These are phyloP conservation scores for Drosophila bipectinata DNA, from an alignment of 1,140 invertebrate species.

Conservation along the genomic window DNA sequence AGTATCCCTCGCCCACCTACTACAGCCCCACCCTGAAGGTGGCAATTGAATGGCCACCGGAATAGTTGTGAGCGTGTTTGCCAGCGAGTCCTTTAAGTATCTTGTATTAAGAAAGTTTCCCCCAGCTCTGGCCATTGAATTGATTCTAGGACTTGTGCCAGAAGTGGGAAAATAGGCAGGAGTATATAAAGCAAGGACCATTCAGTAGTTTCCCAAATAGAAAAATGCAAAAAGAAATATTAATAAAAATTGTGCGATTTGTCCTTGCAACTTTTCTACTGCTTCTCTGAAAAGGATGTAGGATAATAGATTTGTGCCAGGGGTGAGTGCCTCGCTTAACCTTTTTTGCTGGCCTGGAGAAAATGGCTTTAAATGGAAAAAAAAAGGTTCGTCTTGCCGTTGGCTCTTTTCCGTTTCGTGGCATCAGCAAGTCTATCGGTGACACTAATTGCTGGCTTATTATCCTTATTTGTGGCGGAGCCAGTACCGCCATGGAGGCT, in stretches of 20 bases:
- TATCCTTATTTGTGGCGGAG: conserved; percentile 45
- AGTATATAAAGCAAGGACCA: conserved; percentile 34
- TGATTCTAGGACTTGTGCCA: conserved; percentile 38
- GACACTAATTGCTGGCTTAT: conserved; percentile 79
- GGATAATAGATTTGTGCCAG: conserved; percentile 45
- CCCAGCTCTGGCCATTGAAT: conserved; percentile 61
- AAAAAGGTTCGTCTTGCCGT: conserved; percentile 15
- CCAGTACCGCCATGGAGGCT: conserved; percentile 2
- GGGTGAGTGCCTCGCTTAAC: conserved; percentile 33
- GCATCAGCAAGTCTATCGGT: conserved; percentile 60
- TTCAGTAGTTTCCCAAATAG: conserved; percentile 76
- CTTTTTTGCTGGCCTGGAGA: conserved; percentile 9
- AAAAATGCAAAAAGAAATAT: conserved; percentile 76
- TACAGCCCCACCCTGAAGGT: conserved; percentile 38
- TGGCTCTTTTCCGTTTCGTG: conserved; percentile 27
- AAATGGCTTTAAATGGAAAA: conserved; percentile 57
- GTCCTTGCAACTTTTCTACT: conserved; percentile 56
- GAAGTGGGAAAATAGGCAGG: conserved; percentile 20
- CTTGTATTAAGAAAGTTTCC: conserved; percentile 77
- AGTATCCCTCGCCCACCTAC: conserved; percentile 33
- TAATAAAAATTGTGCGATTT: conserved; percentile 78
- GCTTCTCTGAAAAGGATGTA: conserved; percentile 15
- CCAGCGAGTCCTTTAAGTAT: conserved; percentile 61
- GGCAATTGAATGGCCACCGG: conserved; percentile 50
- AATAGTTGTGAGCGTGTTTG: conserved; percentile 17